Conservation (phyloP, 2,888 invertebrate species). For the Orchesellides sinensis region DNA sequence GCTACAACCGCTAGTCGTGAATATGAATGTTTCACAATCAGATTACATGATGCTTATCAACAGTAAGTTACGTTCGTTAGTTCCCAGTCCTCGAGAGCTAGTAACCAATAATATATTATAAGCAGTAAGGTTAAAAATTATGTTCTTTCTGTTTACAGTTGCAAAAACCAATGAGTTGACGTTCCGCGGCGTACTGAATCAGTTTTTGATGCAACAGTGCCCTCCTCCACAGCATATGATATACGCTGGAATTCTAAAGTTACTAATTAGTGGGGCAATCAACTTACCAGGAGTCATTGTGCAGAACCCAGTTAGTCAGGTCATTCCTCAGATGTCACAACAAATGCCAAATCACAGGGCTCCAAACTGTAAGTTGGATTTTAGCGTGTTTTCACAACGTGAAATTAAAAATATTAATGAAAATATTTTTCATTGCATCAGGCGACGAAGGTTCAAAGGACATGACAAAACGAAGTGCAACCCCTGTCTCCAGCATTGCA, state of each 20-base stretch:
- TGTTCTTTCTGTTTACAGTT: slow-evolving; percentile 16
- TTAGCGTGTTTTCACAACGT: not conserved
- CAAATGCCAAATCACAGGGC: slow-evolving; percentile 49
- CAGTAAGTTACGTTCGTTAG: slow-evolving; percentile 34
- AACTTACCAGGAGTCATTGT: slow-evolving; percentile 53
- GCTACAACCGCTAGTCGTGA: slow-evolving; percentile 53
- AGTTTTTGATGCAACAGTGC: slow-evolving; percentile 34
- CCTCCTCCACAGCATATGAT: slow-evolving; percentile 52
- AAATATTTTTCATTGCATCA: too few species aligned
- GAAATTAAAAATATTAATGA: too few species aligned
- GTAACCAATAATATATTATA: too few species aligned
- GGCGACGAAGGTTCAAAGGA: slow-evolving; percentile 48
- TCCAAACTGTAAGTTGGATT: slow-evolving; percentile 33
- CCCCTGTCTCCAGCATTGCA: slow-evolving; percentile 82
- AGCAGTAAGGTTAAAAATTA: too few species aligned
- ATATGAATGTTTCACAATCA: slow-evolving; percentile 30
- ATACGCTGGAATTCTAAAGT: slow-evolving; percentile 47
- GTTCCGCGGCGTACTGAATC: slow-evolving; percentile 44
- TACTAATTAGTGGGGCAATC: slow-evolving; percentile 49
- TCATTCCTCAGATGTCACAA: slow-evolving; percentile 34
- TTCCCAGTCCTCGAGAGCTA: too few species aligned
- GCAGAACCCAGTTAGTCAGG: slow-evolving; percentile 8
- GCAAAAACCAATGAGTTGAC: slow-evolving; percentile 55
- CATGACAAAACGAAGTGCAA: slow-evolving; percentile 75
- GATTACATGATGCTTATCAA: slow-evolving; percentile 45